A percentile compares a stretch with the other conserved stretches of the same genome.
Conservation (phyloP, 2,113 vertebrate species). For the Eidolon helvum region DNA sequence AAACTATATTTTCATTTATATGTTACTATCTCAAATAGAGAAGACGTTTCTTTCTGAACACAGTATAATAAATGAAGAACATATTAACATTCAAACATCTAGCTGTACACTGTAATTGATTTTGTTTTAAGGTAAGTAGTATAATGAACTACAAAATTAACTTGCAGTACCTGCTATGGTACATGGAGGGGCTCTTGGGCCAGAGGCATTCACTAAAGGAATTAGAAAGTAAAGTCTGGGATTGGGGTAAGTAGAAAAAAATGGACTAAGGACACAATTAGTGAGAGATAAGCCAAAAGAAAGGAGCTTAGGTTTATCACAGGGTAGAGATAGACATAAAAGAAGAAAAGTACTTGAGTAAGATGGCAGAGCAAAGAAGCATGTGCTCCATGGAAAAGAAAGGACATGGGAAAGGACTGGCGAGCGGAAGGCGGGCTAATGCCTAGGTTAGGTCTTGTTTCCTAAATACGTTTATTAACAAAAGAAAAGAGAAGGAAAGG, state of each 20-base stretch:
- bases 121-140: not conserved
- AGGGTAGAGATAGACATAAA: not conserved
- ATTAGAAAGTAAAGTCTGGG: not conserved
- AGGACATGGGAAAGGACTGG: not conserved
- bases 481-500: not conserved
- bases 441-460: not conserved
- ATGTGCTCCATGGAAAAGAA: not conserved
- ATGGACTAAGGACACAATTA: not conserved
- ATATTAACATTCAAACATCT: not conserved
- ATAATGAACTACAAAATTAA: not conserved
- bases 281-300: not conserved
- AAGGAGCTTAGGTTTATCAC: not conserved
- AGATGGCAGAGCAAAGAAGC: not conserved
- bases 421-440: not conserved
- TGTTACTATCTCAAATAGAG: slow-evolving; percentile 11
- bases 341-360: not conserved
- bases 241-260: not conserved
- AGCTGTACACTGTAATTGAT: not conserved
- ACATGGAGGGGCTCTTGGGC: not conserved
- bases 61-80: not conserved
- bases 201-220: not conserved
- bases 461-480: not conserved
- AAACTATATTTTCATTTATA: slow-evolving; percentile 1
- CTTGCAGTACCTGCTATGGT: not conserved
- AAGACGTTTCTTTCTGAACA: not conserved